Percentiles rank a stretch among this genome's conserved stretches.
These are phyloP conservation scores for Epinotia ramella DNA, from an alignment of 2,888 invertebrate genomes.

Conservation along the genomic window DNA sequence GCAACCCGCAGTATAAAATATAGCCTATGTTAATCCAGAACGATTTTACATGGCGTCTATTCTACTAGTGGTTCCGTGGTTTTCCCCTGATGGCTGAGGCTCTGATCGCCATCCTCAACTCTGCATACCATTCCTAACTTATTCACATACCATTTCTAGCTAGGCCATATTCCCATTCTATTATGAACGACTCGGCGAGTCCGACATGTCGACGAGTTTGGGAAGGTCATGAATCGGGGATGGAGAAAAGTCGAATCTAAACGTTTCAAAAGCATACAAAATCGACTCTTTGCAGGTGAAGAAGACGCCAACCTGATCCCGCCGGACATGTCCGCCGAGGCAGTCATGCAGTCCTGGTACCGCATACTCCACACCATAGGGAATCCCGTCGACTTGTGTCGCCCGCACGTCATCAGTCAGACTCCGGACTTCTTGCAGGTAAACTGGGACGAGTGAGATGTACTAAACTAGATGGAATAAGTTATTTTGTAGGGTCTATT, in stretches of 20 bases:
- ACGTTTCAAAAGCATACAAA: neutral
- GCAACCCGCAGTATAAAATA: no score
- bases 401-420: constrained; percentile 91
- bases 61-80: no score
- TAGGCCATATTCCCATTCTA: no score
- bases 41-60: no score
- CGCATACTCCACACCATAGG: constrained; percentile 97
- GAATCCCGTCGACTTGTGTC: constrained; percentile 96
- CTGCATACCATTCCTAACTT: neutral
- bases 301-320: constrained; percentile 94
- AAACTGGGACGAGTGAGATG: neutral
- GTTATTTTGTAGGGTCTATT: no score
- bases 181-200: no score
- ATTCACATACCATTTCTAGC: neutral
- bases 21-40: no score
- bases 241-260: neutral
- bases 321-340: constrained; percentile 93
- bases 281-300: constrained; percentile 85
- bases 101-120: neutral
- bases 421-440: constrained; percentile 87
- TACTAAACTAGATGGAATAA: no score
- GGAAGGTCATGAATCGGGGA: neutral
- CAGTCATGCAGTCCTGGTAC: constrained; percentile 98
- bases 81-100: no score
- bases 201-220: no score